phyloP scores from a whole-genome alignment of 2,888 invertebrate genomes.

The Limnephilus marmoratus region DNA sequence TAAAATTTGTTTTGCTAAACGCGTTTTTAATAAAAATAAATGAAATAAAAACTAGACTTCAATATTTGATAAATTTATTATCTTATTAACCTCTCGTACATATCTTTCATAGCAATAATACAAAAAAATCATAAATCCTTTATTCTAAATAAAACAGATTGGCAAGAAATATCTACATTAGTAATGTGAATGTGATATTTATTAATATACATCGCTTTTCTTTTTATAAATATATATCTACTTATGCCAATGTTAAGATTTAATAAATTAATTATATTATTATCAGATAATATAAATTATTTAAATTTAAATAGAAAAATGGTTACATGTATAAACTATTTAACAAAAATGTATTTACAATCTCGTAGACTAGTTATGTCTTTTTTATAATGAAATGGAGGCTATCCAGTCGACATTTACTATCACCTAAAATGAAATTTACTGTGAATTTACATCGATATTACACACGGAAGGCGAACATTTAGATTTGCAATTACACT shows the following conservation, averaged over 20 bases:
- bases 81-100: slow-evolving; percentile 66
- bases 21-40: neutral
- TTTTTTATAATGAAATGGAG: slow-evolving; percentile 35
- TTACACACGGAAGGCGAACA: slow-evolving; percentile 53
- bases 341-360: slow-evolving; percentile 63
- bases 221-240: slow-evolving; percentile 63
- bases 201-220: slow-evolving; percentile 59
- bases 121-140: slow-evolving; percentile 57
- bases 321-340: slow-evolving; percentile 60
- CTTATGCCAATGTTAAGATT: slow-evolving; percentile 55
- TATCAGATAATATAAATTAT: slow-evolving; percentile 64
- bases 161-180: slow-evolving; percentile 62
- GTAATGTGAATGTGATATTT: slow-evolving; percentile 55
- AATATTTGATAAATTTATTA: slow-evolving; percentile 66
- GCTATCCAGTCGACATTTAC: slow-evolving; percentile 37
- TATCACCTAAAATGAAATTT: slow-evolving; percentile 17
- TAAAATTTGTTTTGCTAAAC: neutral
- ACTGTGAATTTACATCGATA: slow-evolving; percentile 23
- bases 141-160: slow-evolving; percentile 60
- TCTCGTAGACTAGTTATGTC: slow-evolving; percentile 57
- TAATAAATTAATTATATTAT: slow-evolving; percentile 65
- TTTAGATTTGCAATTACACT: slow-evolving; percentile 34
- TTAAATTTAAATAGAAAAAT: slow-evolving; percentile 62
- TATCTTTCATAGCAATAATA: slow-evolving; percentile 61
- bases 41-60: slow-evolving; percentile 46